Base-by-base conservation (phyloP, 2,113 vertebrate genomes). In the Anser brachyrhynchus region DNA sequence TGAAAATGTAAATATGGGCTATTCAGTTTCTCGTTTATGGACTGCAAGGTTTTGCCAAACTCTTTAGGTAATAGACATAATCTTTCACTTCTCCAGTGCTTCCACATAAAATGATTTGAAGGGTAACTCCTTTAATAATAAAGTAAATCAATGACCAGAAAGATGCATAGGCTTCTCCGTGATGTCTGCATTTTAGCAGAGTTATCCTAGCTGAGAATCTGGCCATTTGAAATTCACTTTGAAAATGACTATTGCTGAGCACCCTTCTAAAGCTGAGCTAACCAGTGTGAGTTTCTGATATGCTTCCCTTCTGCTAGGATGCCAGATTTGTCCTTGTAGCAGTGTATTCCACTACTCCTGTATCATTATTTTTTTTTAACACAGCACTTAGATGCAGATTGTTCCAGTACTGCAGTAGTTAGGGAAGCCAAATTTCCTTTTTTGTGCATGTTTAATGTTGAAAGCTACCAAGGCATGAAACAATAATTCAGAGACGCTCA, bases 341-440 rank as follows among this genome's bases (percentile, higher is more conserved):
- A 54, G 17, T 43, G 18, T 51, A 49, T 80, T 83, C 43, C 37
- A 11, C 62, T 84, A 23, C 52, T 92, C 33, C 66, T 84, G 78
- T 92, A 33, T 41, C 73, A 73, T 82, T 84, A 82, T 84, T 80
- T 93, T 81, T 41, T 83, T 95, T 85, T 52, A 89, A 74, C 55
- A 41, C 59, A 85, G 8, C 54, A 33, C 72, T 89, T 76, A 67
- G 17, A 46, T 1, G 2, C 70, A 72, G 65, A 73, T 81, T 65
- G 39, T 83, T 92, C 39, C 39, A 72, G 69, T 57, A 67, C 37
- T 71, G 52, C 35, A 61, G 44, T 51, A 82, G 54, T 65, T 87
- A 66, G 39, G 41, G 20, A 87, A 91, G 70, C 11, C 12, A 70
- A 88, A 70, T 87, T 89, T 66, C 43, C 39, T 54, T 70, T 70